Percentiles rank a stretch among this genome's conserved stretches.
Conservation (phyloP, 2,797 vertebrate genomes). For the Mormyrops attenuatus region DNA sequence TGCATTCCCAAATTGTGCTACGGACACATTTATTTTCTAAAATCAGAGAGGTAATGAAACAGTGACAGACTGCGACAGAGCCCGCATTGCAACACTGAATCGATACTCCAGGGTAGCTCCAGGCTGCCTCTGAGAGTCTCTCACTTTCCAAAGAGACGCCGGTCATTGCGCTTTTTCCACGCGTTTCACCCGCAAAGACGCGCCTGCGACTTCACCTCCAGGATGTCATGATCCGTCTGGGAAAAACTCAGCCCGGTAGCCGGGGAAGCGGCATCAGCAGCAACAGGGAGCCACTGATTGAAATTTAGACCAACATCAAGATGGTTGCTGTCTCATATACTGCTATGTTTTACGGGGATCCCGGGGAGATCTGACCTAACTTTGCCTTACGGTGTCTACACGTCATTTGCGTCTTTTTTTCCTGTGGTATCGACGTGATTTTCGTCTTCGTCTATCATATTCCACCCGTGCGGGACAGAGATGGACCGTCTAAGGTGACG, state of each 20-base stretch:
- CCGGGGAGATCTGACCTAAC: slow-evolving; percentile 33
- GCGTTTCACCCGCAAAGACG: not conserved
- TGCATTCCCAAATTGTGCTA: not conserved
- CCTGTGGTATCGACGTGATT: not conserved
- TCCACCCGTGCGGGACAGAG: slow-evolving; percentile 36
- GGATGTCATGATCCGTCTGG: not conserved
- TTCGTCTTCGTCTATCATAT: not conserved
- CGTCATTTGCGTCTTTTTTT: not conserved
- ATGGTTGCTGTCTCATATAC: slow-evolving; percentile 1
- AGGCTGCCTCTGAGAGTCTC: slow-evolving; percentile 39
- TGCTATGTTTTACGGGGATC: not conserved
- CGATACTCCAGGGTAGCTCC: slow-evolving; percentile 33
- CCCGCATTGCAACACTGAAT: slow-evolving; percentile 58
- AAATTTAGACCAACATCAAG: slow-evolving; percentile 12
- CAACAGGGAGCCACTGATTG: slow-evolving; percentile 14
- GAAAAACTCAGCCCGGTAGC: not conserved
- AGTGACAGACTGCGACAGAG: slow-evolving; percentile 31
- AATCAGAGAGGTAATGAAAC: not conserved
- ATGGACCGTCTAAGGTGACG: slow-evolving; percentile 50
- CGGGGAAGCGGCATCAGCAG: slow-evolving; percentile 3
- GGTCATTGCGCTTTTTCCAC: not conserved
- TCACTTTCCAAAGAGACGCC: not conserved
- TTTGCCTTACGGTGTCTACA: slow-evolving; percentile 32
- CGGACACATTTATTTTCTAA: not conserved
- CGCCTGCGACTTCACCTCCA: not conserved